Percentiles rank a stretch among this genome's conserved stretches.
Evolutionary conservation across 2,888 invertebrate species (phyloP).

Genomic region (Dichetophora obliterata): DNA sequence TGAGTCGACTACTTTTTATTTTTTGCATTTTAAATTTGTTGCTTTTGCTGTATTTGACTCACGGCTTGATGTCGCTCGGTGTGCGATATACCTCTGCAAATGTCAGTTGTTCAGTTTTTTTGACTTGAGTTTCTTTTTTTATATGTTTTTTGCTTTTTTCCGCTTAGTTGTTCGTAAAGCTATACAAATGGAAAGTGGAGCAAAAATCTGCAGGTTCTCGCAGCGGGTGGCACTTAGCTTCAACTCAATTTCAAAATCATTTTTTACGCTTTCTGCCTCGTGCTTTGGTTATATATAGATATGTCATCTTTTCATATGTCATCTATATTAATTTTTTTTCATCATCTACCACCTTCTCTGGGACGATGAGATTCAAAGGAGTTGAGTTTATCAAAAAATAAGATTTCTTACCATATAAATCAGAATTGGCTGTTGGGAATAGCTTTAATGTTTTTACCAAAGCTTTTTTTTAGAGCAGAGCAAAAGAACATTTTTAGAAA

Average conservation of each 20-base stretch:
- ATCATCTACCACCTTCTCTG: no score
- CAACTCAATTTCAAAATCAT: not conserved
- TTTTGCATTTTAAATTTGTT: not conserved
- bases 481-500: no score
- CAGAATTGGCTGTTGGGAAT: no score
- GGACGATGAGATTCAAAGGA: no score
- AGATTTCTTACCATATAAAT: no score
- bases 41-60: not conserved
- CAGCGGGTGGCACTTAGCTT: not conserved
- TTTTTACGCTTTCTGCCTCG: not conserved
- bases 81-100: not conserved
- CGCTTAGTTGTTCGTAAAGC: not conserved
- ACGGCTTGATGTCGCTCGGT: no score
- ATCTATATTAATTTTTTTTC: not conserved
- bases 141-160: conserved; percentile 5
- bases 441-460: no score
- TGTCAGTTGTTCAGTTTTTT: not conserved
- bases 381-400: no score
- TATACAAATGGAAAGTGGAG: not conserved
- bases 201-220: conserved; percentile 18
- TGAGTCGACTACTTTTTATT: not conserved
- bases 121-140: conserved; percentile 7
- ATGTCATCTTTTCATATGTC: not conserved
- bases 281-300: not conserved
- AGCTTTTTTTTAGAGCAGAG: no score